These are phyloP conservation scores for Hyles vespertilio DNA, from an alignment of 1,140 invertebrate genomes.

Conservation along the genomic window DNA sequence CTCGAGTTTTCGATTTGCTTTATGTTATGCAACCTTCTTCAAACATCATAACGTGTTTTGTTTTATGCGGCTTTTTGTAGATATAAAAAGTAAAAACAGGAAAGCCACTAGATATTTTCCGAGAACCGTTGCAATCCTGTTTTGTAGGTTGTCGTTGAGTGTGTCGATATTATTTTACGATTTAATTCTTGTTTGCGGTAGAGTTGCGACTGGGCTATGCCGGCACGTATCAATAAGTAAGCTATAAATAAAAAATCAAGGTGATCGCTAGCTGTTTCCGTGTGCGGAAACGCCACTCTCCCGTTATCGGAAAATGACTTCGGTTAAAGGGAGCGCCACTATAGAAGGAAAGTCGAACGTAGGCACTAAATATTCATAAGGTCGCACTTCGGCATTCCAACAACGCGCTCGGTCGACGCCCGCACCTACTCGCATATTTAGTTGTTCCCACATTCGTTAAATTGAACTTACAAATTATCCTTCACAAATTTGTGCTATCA, in stretches of 20 bases:
- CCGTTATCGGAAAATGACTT: constrained; percentile 31
- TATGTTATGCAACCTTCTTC: no score
- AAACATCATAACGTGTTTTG: no score
- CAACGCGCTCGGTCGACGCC: constrained; percentile 46
- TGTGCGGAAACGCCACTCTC: constrained; percentile 26
- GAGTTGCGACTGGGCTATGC: no score
- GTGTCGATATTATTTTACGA: neutral
- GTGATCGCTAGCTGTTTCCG: constrained; percentile 15
- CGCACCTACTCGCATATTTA: constrained; percentile 22
- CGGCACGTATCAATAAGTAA: neutral
- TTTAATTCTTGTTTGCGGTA: neutral
- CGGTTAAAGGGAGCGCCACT: constrained; percentile 32
- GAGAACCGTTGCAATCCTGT: no score
- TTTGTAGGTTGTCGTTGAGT: no score
- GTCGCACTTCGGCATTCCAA: constrained; percentile 45
- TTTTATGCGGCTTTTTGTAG: no score
- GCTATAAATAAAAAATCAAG: constrained; percentile 2
- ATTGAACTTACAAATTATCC: constrained; percentile 7
- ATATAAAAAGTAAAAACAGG: no score
- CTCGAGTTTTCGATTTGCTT: no score
- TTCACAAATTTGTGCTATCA: neutral
- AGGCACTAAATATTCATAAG: constrained; percentile 56
- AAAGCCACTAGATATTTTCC: no score
- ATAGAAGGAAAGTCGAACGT: constrained; percentile 46
- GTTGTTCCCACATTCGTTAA: constrained; percentile 17